Evolutionary conservation across 2,113 vertebrate species (phyloP).

Genomic region (Oncorhynchus nerka): DNA sequence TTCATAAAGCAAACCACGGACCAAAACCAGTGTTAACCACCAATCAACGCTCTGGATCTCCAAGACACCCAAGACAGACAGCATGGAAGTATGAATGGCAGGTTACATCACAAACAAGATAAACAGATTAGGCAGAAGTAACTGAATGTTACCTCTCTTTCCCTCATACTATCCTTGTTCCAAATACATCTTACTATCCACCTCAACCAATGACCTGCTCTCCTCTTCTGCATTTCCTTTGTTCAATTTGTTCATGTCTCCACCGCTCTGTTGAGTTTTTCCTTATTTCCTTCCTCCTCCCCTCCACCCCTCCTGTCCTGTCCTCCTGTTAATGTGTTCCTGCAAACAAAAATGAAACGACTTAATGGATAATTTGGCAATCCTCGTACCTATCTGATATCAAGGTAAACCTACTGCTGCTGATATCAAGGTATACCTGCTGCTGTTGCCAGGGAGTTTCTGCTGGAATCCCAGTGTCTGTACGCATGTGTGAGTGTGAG

Average conservation of each 20-base stretch:
- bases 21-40: slow-evolving; percentile 83
- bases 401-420: no score
- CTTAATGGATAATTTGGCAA: no score
- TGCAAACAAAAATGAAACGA: no score
- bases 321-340: background rate
- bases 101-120: background rate
- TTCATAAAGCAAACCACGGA: slow-evolving; percentile 79
- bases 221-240: background rate
- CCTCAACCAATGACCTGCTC: background rate
- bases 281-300: slow-evolving; percentile 4
- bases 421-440: no score
- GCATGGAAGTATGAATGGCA: slow-evolving; percentile 84
- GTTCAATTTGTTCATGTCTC: background rate
- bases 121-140: background rate
- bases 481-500: background rate
- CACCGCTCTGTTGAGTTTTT: slow-evolving; percentile 4
- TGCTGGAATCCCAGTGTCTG: background rate
- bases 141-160: background rate
- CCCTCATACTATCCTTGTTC: background rate
- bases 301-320: background rate
- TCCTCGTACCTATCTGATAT: no score
- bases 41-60: slow-evolving; percentile 94
- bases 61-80: slow-evolving; percentile 80
- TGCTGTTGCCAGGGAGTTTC: no score
- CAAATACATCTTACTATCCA: no score